These are phyloP conservation scores for Parauchenoglanis punctatus DNA, from an alignment of 2,797 vertebrate species.

Conservation along the genomic window DNA sequence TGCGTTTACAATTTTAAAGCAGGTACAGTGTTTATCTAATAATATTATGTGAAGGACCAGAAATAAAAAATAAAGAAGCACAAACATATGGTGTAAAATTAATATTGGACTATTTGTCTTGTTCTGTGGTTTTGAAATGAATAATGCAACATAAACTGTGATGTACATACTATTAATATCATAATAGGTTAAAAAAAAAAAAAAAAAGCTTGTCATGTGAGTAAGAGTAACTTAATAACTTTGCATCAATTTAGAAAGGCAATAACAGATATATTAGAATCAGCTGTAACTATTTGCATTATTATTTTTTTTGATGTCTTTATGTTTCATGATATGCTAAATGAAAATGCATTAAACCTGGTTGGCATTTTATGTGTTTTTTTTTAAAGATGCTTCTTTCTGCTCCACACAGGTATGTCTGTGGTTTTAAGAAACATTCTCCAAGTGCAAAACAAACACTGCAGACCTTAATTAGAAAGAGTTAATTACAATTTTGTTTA, in stretches of 20 bases:
- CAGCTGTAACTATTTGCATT: slow-evolving; percentile 38
- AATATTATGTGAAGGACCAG: slow-evolving; percentile 60
- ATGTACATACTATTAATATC: slow-evolving; percentile 42
- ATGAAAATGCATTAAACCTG: slow-evolving; percentile 44
- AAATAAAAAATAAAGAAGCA: slow-evolving; percentile 59
- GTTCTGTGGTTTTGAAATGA: slow-evolving; percentile 53
- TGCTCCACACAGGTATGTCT: neutral
- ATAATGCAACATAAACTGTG: slow-evolving; percentile 32
- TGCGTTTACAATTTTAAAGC: slow-evolving; percentile 62
- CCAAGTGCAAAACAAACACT: neutral
- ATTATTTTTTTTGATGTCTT: slow-evolving; percentile 41
- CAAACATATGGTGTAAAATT: slow-evolving; percentile 52
- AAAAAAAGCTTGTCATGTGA: slow-evolving; percentile 27
- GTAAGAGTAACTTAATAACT: slow-evolving; percentile 27
- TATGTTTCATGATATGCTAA: slow-evolving; percentile 46
- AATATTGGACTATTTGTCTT: slow-evolving; percentile 52
- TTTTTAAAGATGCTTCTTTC: neutral
- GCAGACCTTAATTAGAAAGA: neutral
- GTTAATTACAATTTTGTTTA: neutral
- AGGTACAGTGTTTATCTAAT: slow-evolving; percentile 60
- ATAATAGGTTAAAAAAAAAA: slow-evolving; percentile 2
- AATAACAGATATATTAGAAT: slow-evolving; percentile 39
- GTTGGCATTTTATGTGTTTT: slow-evolving; percentile 36
- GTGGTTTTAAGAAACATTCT: neutral
- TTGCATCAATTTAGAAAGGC: slow-evolving; percentile 45